Percentiles rank a stretch among this genome's conserved stretches.
These are phyloP conservation scores for Pleuronectes platessa DNA, from an alignment of 2,113 vertebrate species.

Conservation along the genomic window DNA sequence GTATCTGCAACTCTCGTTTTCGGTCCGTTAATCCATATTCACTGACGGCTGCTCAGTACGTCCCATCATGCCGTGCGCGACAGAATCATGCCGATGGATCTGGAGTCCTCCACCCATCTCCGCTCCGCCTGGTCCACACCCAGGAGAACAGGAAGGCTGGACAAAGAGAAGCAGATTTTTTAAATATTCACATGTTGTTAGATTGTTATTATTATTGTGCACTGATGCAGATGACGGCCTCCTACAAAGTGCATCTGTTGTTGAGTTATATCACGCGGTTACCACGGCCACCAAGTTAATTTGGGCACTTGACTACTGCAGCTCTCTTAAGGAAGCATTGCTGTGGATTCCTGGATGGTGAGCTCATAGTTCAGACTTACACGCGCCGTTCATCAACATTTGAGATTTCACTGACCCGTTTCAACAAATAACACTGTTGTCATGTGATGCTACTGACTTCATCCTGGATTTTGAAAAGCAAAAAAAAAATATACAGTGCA, in stretches of 20 bases:
- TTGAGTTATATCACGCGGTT: conserved; percentile 56
- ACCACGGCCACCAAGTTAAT: conserved; percentile 69
- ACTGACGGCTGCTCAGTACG: neutral
- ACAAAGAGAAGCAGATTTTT: conserved; percentile 19
- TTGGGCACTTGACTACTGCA: conserved; percentile 63
- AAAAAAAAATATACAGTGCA: no score
- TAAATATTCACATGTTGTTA: neutral
- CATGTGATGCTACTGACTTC: neutral
- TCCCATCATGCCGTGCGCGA: conserved; percentile 19
- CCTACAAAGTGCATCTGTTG: conserved; percentile 16
- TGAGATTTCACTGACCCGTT: conserved; percentile 35
- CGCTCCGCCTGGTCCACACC: conserved; percentile 31
- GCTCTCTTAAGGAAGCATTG: conserved; percentile 64
- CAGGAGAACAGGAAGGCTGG: conserved; percentile 11
- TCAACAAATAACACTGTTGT: conserved; percentile 24
- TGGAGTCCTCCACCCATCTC: conserved; percentile 4
- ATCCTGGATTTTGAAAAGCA: neutral
- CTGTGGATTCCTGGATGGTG: conserved; percentile 69
- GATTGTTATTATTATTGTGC: neutral
- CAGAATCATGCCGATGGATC: conserved; percentile 3
- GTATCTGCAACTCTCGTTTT: conserved; percentile 11
- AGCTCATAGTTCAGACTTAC: conserved; percentile 76
- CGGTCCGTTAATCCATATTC: conserved; percentile 27
- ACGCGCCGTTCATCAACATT: conserved; percentile 46
- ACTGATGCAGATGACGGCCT: conserved; percentile 5